Base-by-base conservation (phyloP, 2,888 invertebrate genomes). In the Torymus tubicola region DNA sequence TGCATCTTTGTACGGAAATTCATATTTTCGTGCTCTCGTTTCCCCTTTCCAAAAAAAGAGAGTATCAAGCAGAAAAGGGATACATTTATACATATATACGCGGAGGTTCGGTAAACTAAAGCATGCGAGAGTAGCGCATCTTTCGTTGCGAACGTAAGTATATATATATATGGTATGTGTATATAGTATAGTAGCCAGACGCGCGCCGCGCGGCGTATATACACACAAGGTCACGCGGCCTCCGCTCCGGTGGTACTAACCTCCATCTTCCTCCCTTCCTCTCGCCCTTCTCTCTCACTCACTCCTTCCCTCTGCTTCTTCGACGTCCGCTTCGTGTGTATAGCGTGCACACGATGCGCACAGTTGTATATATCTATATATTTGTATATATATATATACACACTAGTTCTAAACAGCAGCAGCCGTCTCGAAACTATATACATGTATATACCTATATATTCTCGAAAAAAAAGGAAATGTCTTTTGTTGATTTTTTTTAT, bases 221-320 rank as follows among this genome's bases (percentile, higher is more conserved):
- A 63, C n/a, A 12, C 31, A 50, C 90, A 90, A 90, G 90, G 90
- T 90, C 89, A 90, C 86, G 86, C 88, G 90, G 89, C 89, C 89
- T 88, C 85, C 87, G 89, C 87, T 86, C 89, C 88, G 82, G 84
- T 88, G 87, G 86, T 89, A 88, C 88, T 88, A 87, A 88, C 87
- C 88, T 88, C 86, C 84, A 83, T 77, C 80, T 82, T 83, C 70
- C 78, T 71, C 70, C 78, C 73, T 58, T 18, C 70, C 80, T 74
- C 83, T 71, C 77, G 55, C 68, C 70, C 42, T 70, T 69, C 64
- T 65, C n/a, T 68, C 80, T 71, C 76, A 65, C 64, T 16, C 21
- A 13, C 31, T 53, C 61, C 16, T 55, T n/a, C 31, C 24, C 52
- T n/a, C 31, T 61, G 24, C 60, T 5, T 21, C 10, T 16, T 14